Percentiles rank a stretch among this genome's conserved stretches.
Conservation (phyloP, 92 coral and sea anemone genomes). For the Umimayanthus kanabou region DNA sequence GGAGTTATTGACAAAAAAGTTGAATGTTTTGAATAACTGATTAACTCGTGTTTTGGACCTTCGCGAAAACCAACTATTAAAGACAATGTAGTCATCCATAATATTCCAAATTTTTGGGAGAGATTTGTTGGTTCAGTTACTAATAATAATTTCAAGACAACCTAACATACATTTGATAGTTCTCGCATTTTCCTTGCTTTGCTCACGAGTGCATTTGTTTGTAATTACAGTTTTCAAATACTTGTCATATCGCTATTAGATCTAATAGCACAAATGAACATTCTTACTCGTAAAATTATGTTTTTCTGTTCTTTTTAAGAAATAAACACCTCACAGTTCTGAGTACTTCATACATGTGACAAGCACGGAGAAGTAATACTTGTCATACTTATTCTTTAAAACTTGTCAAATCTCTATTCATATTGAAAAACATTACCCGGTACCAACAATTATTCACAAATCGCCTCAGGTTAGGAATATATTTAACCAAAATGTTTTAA, state of each 20-base stretch:
- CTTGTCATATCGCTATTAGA: neutral
- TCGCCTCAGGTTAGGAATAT: neutral
- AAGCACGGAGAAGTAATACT: neutral
- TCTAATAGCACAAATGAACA: neutral
- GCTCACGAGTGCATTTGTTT: neutral
- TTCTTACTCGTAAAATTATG: neutral
- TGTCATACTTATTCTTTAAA: neutral
- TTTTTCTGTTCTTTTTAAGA: neutral
- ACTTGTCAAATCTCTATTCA: neutral
- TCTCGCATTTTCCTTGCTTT: neutral
- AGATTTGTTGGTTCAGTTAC: too few species aligned
- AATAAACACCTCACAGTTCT: conserved; percentile 19
- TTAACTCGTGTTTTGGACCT: too few species aligned
- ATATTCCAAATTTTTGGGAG: too few species aligned
- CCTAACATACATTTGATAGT: neutral
- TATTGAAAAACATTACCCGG: neutral
- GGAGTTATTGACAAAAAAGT: too few species aligned
- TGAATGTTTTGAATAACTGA: too few species aligned
- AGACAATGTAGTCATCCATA: too few species aligned
- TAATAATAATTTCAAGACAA: too few species aligned
- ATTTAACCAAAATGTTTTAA: neutral
- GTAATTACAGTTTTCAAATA: neutral
- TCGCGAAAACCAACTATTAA: too few species aligned
- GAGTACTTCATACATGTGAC: neutral
- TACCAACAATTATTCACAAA: neutral